Evolutionary conservation across 2,888 invertebrate genomes (phyloP), one percentile per base, ranked within the genome.

Genomic region (Pseudococcus longispinus): DNA sequence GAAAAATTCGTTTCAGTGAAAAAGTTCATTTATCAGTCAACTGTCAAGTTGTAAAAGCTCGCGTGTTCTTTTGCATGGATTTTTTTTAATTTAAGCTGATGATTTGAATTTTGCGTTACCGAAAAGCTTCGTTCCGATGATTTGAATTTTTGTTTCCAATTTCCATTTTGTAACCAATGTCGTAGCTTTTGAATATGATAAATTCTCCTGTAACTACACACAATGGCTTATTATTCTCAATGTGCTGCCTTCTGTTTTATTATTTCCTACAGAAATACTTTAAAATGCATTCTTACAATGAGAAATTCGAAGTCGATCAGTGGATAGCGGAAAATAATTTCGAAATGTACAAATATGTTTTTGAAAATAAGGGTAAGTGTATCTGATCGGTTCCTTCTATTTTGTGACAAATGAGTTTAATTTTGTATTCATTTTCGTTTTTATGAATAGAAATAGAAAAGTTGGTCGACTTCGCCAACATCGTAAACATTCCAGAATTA

Each of bases 401-500:
- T 13, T 37, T 13, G 15, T 46, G 1, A 37, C 5, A 15, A 46
- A 46, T 44, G 4, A 4, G 13, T 44, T 44, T 44, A 3, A 1
- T 1, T 11, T 6, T 60, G 26, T 65, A n/a, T 74, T 37, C 5
- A 60, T 84, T 84, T 60, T 84, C 26, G 23, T 15, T 70, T 88
- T 89, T 46, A 80, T 87, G 88, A 90, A 0, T 91, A 96, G 96
- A 96, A 89, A 96, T 96, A 90, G 96, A 96, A 87, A 95, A 95
- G 89, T 91, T 96, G 89, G 95, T 95, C 83, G 95, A 95, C 89
- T 96, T 96, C 90, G 95, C 95, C 37, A 93, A 95, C 88, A 93
- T 95, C 88, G 95, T 95, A 90, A 94, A 95, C 88, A 93, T 93
- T 89, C 96, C 96, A 46, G 95, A 96, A 92, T 91, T 96, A 90